Base-by-base conservation (phyloP, 2,797 vertebrate genomes). In the Crax fasciolata region DNA sequence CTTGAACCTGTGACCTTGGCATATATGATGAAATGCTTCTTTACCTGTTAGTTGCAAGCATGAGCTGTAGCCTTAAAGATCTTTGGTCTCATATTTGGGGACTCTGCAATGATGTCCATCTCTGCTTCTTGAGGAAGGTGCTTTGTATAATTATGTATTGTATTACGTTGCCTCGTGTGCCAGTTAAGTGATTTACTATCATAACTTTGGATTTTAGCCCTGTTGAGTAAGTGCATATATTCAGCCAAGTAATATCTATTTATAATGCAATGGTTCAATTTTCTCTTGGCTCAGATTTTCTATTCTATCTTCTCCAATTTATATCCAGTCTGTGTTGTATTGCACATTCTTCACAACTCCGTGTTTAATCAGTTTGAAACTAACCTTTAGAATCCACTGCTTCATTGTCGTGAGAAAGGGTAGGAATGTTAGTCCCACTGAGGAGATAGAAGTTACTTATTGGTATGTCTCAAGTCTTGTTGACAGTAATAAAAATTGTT, bases 201-300 rank as follows among this genome's bases (percentile, higher is more conserved):
- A 8, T 8, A 82, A 48, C 6, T 48, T 61, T 91, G 84, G 24
- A 35, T 79, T 83, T 75, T 27, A 84, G 76, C 28, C 30, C 48
- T 41, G 24, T 79, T 73, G 55, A 89, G 21, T 57, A 87, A 94
- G 17, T 62, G 11, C 11, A 25, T 62, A 24, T 84, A 43, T 20
- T 71, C 32, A 63, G 74, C 83, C 73, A 85, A 94, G 11, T 35
- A 62, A 51, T 55, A 75, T 16, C 54, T 75, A 67, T 85, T 91
- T 85, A 89, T 82, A 71, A 63, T 4, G 1, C 1, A 30, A 46
- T 43, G 10, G 57, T 43, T 93, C 70, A 28, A 35, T 73, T 59
- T 84, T 66, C 5, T 75, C 39, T 79, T 92, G 88, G 55, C 52
- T 35, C 39, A 24, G 39, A 79, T 52, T 87, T 85, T 76, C 46